These are phyloP conservation scores for Patella depressa DNA, from an alignment of 2,888 invertebrate genomes.

Conservation along the genomic window DNA sequence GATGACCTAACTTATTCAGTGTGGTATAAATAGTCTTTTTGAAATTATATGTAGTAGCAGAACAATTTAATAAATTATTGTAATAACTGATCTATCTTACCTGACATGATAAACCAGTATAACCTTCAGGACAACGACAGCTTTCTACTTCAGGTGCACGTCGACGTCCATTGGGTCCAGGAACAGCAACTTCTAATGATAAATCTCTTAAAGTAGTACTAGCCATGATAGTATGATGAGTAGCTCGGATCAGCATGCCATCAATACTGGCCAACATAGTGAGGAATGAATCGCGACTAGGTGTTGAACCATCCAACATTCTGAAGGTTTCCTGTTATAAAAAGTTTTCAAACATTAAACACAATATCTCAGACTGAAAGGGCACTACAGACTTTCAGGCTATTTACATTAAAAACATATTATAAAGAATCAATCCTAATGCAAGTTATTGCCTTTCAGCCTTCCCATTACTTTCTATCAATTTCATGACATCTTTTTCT, in stretches of 20 bases:
- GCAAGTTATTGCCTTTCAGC: too few relatives aligned
- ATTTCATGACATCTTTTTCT: too few relatives aligned
- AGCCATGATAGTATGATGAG: slow-evolving; percentile 78
- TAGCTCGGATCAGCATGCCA: slow-evolving; percentile 79
- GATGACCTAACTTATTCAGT: too few relatives aligned
- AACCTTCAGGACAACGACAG: slow-evolving; percentile 63
- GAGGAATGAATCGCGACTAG: slow-evolving; percentile 63
- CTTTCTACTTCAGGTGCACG: slow-evolving; percentile 61
- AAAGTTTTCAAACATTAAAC: not conserved
- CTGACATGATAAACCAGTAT: slow-evolving; percentile 63
- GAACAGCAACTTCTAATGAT: slow-evolving; percentile 59
- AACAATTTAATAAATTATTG: slow-evolving; percentile 3
- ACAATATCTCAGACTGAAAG: too few relatives aligned
- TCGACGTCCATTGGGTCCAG: slow-evolving; percentile 44
- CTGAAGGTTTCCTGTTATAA: slow-evolving; percentile 39
- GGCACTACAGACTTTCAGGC: too few relatives aligned
- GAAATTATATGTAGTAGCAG: not conserved
- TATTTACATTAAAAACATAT: too few relatives aligned
- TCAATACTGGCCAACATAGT: slow-evolving; percentile 65
- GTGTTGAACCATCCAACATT: slow-evolving; percentile 54
- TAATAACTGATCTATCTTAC: slow-evolving; percentile 20
- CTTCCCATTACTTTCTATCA: too few relatives aligned
- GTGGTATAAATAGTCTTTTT: not conserved
- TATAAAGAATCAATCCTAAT: too few relatives aligned
- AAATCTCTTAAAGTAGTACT: slow-evolving; percentile 73